phyloP scores from a whole-genome alignment of 2,888 invertebrate species.

The Ganaspis brasiliensis region DNA sequence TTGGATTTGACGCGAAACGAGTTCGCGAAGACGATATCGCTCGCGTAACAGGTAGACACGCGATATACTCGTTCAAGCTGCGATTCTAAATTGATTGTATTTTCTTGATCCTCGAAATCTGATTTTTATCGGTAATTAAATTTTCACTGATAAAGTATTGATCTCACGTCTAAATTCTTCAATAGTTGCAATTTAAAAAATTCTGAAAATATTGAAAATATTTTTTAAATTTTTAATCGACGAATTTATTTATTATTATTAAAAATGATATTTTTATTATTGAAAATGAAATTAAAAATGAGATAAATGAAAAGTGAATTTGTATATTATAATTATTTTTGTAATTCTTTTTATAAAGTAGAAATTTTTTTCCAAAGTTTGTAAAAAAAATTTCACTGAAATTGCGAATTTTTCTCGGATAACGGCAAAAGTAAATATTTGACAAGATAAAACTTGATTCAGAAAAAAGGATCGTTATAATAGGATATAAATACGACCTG shows the following conservation, averaged over 20 bases:
- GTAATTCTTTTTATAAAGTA: too few species aligned
- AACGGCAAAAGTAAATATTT: not conserved
- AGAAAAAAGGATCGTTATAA: not conserved
- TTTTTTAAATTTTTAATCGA: too few species aligned
- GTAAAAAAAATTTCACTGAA: not conserved
- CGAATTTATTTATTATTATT: too few species aligned
- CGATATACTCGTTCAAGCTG: conserved; percentile 49
- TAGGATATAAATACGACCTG: conserved; percentile 7
- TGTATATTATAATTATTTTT: too few species aligned
- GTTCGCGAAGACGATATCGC: conserved; percentile 56
- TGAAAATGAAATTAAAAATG: too few species aligned
- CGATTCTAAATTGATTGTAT: conserved; percentile 53
- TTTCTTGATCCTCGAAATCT: conserved; percentile 52
- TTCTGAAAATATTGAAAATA: too few species aligned
- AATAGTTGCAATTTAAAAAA: too few species aligned
- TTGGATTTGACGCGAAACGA: conserved; percentile 55
- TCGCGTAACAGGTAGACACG: conserved; percentile 58
- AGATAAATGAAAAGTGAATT: too few species aligned
- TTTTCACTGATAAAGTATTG: not conserved
- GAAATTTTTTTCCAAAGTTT: not conserved
- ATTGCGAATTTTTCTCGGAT: not conserved
- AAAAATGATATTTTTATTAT: too few species aligned
- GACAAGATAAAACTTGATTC: not conserved
- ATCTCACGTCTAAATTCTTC: not conserved
- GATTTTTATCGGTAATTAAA: conserved; percentile 18